A percentile compares a stretch with the other conserved stretches of the same genome.
phyloP scores from a whole-genome alignment of 2,888 invertebrate genomes.

The Pherbina coryleti region DNA sequence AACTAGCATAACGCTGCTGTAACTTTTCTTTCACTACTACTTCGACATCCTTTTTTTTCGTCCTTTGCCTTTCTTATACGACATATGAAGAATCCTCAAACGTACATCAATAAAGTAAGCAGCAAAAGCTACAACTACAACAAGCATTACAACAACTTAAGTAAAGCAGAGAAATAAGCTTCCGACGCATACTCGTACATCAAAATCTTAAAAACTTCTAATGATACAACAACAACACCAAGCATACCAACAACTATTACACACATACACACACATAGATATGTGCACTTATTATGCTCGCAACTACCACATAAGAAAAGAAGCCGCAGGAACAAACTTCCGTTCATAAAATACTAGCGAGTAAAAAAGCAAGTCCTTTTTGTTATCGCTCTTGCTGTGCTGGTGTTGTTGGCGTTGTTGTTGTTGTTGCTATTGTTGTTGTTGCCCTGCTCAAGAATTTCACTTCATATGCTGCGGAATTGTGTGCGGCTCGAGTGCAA shows the following conservation, averaged over 20 bases:
- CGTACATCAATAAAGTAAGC: not conserved
- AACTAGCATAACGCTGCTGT: not conserved
- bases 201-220: slow-evolving; percentile 34
- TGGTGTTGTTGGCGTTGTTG: not conserved
- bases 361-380: not conserved
- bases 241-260: not conserved
- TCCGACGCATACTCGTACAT: slow-evolving; percentile 26
- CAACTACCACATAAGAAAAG: not conserved
- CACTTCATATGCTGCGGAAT: slow-evolving; percentile 13
- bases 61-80: not conserved
- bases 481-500: slow-evolving; percentile 17
- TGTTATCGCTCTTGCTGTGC: not conserved
- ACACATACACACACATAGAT: not conserved
- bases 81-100: slow-evolving; percentile 1
- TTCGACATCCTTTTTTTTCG: not conserved
- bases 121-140: not conserved
- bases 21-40: not conserved
- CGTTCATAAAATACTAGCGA: slow-evolving; percentile 18
- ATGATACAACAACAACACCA: slow-evolving; percentile 27
- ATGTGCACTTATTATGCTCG: not conserved
- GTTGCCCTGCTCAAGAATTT: slow-evolving; percentile 27
- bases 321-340: slow-evolving; percentile 27
- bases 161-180: not conserved
- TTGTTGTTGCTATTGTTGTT: not conserved
- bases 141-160: not conserved